Percentiles rank a stretch among this genome's conserved stretches.
These are phyloP conservation scores for Sebastes steindachneri DNA, from an alignment of 2,797 vertebrate genomes.

Conservation along the genomic window DNA sequence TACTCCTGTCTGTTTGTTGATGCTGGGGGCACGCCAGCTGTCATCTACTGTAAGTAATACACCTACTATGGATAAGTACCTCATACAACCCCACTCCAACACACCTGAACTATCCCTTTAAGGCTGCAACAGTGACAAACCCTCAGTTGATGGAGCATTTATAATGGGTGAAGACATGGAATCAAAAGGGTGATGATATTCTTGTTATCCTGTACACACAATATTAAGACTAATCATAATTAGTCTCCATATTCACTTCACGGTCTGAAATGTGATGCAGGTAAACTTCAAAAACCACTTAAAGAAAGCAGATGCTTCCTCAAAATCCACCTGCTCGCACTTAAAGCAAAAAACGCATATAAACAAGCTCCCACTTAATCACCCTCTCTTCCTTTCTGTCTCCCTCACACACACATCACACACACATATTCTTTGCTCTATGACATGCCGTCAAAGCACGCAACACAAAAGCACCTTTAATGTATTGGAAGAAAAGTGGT, in stretches of 20 bases:
- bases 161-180: background rate
- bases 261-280: conserved; percentile 39
- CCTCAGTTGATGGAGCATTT: background rate
- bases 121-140: background rate
- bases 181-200: conserved; percentile 29
- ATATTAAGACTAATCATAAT: conserved; percentile 41
- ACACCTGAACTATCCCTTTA: background rate
- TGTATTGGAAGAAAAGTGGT: conserved; percentile 77
- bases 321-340: conserved; percentile 60
- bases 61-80: too few relatives aligned
- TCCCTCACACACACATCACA: conserved; percentile 58
- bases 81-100: too few relatives aligned
- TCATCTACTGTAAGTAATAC: too few relatives aligned
- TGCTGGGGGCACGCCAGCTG: too few relatives aligned
- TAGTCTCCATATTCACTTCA: conserved; percentile 33
- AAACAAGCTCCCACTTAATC: conserved; percentile 70
- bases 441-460: conserved; percentile 76
- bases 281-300: conserved; percentile 55
- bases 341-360: conserved; percentile 58
- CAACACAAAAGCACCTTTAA: conserved; percentile 84
- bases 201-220: conserved; percentile 7
- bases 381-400: conserved; percentile 45
- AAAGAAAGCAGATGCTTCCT: conserved; percentile 47
- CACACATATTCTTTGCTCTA: conserved; percentile 67
- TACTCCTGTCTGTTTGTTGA: too few relatives aligned